Evolutionary conservation across 1,140 invertebrate species (phyloP), one percentile per base, ranked within the genome.

Genomic region (Panulirus ornatus): DNA sequence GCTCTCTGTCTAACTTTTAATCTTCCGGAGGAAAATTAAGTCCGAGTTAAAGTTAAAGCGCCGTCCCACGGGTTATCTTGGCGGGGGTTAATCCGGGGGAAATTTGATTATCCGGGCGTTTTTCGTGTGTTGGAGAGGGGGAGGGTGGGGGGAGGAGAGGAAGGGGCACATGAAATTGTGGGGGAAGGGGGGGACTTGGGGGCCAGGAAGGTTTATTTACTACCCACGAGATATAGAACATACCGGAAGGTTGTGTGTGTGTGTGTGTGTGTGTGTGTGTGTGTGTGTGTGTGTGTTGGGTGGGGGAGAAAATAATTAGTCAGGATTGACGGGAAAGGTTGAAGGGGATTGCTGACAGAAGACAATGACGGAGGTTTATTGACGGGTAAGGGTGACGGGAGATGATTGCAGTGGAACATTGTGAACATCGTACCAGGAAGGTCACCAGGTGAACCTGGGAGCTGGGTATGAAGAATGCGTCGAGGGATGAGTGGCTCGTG

Each of bases 21-120:
- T 87, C 84, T 87, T 66, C 40, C 73, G 40, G 30, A 63, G 44
- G 73, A 87, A 87, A 87, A 87, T 87, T 87, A 87, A 87, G 73
- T 78, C 51, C 11, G 51, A 79, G 70, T 75, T 86, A 51, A 40
- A n/a, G 44, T 76, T 44, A 75, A 51, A 47, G 84, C 71, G 44
- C 51, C 5, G 34, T n/a, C 51, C 73, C 38, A 11, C 19, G 84
- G 75, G 73, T 5, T 40, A 70, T 71, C 14, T 63, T 54, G 66
- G 30, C n/a, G 83, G 51, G 40, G 83, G 63, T 70, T 84, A 71
- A 84, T 71, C 36, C 83, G 22, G 30, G 63, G 40, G n/a, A 73
- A 84, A 84, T 84, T 84, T 42, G 63, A 70, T 84, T 84, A 83
- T 58, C 2, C 70, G 5, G 1, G 30, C 19, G 2, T 84, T n/a